Evolutionary conservation across 2,888 invertebrate species (phyloP).

Genomic region (Alloscopus bannaensis): DNA sequence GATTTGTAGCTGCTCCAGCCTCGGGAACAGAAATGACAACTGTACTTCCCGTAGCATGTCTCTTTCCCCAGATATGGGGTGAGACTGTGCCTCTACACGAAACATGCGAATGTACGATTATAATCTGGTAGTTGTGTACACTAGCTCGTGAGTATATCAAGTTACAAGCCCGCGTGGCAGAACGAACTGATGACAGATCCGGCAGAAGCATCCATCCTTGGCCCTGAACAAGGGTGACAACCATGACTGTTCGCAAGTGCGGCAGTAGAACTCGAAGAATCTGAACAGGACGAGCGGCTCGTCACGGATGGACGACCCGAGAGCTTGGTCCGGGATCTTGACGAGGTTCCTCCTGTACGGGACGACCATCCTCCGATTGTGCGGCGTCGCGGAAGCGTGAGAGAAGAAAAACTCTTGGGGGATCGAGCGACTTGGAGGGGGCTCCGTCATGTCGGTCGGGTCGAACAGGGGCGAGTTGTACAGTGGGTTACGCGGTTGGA

Average conservation of each 20-base stretch:
- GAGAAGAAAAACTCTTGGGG: not conserved
- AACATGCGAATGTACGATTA: constrained; percentile 1
- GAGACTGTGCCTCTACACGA: constrained; percentile 42
- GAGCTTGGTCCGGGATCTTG: not conserved
- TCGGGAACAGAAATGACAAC: constrained; percentile 55
- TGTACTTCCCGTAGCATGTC: constrained; percentile 61
- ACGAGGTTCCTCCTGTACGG: constrained; percentile 34
- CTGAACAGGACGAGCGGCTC: constrained; percentile 56
- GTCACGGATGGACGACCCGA: constrained; percentile 36
- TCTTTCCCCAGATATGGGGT: constrained; percentile 63
- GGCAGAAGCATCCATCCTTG: constrained; percentile 53
- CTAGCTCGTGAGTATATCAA: not conserved
- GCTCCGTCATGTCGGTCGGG: too few relatives aligned
- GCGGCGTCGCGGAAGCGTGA: constrained; percentile 31
- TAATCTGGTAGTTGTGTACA: not conserved
- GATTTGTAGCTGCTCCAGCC: constrained; percentile 62
- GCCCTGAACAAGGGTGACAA: constrained; percentile 50
- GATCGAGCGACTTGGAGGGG: too few relatives aligned
- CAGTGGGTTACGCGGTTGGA: too few relatives aligned
- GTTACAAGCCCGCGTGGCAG: constrained; percentile 57
- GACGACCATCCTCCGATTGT: constrained; percentile 54
- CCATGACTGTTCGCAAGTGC: constrained; percentile 40
- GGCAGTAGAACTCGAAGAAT: constrained; percentile 58
- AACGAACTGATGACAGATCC: constrained; percentile 62
- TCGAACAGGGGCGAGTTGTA: too few relatives aligned